Conservation (phyloP, 1,140 invertebrate genomes). For the Scaptomyza pallida region DNA sequence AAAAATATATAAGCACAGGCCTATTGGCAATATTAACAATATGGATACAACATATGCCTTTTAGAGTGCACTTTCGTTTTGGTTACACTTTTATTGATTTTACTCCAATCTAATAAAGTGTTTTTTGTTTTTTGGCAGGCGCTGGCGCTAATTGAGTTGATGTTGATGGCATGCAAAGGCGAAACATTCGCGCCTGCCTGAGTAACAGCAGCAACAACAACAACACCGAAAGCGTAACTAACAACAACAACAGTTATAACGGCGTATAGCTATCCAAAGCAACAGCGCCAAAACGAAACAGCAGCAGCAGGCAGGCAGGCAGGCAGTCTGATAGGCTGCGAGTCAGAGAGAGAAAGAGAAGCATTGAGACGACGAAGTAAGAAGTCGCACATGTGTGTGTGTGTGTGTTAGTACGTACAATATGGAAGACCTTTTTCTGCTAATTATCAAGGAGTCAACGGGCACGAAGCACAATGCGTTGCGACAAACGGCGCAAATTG, state of each 20-base stretch:
- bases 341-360: neutral
- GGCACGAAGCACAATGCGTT: constrained; percentile 89
- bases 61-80: constrained; percentile 36
- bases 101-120: constrained; percentile 34
- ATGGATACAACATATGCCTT: constrained; percentile 30
- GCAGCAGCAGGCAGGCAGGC: neutral
- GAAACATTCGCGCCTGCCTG: constrained; percentile 22
- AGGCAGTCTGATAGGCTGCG: too few species aligned
- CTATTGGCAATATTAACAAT: constrained; percentile 38
- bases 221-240: constrained; percentile 17
- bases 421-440: constrained; percentile 93
- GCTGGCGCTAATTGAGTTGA: constrained; percentile 66
- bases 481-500: constrained; percentile 91
- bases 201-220: constrained; percentile 31
- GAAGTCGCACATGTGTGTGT: constrained; percentile 16
- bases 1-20: constrained; percentile 7
- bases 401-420: constrained; percentile 53
- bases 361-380: constrained; percentile 10
- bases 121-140: constrained; percentile 28
- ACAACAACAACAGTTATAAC: constrained; percentile 14
- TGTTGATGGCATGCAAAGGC: constrained; percentile 62
- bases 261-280: constrained; percentile 12
- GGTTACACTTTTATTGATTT: constrained; percentile 65
- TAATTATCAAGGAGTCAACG: constrained; percentile 90
- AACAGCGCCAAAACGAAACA: constrained; percentile 33